These are phyloP conservation scores for Acanthoscelides obtectus DNA, from an alignment of 2,888 invertebrate genomes.

Conservation along the genomic window DNA sequence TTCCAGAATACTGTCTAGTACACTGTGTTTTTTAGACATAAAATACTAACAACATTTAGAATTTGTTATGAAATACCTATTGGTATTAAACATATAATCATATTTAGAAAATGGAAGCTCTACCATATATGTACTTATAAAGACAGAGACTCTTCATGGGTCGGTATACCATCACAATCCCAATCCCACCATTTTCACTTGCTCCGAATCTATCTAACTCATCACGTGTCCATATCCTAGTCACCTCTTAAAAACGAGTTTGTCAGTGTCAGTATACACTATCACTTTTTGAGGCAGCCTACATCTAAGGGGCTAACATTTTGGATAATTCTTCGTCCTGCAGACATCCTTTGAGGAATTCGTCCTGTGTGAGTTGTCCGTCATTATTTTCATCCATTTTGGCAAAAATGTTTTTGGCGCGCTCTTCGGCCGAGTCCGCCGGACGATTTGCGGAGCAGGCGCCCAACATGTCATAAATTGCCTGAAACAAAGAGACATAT, in stretches of 20 bases:
- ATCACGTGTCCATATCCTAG: neutral
- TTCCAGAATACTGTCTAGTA: no score
- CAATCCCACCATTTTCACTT: neutral
- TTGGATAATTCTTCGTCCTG: slow-evolving; percentile 94
- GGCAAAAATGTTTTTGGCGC: slow-evolving; percentile 98
- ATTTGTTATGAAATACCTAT: no score
- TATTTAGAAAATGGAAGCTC: neutral
- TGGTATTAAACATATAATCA: no score
- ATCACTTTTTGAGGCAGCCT: slow-evolving; percentile 24
- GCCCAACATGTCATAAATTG: slow-evolving; percentile 99
- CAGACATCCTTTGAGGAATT: slow-evolving; percentile 95
- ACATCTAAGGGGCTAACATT: slow-evolving; percentile 83
- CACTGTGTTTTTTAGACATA: no score
- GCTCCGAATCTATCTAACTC: neutral
- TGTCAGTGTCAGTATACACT: neutral
- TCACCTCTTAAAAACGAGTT: neutral
- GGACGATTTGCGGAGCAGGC: slow-evolving; percentile 94
- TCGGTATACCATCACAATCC: neutral
- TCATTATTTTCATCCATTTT: slow-evolving; percentile 99
- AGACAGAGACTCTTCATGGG: neutral
- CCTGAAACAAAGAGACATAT: slow-evolving; percentile 58
- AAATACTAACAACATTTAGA: no score
- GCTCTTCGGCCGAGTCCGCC: slow-evolving; percentile 93
- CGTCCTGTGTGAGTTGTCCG: slow-evolving; percentile 95
- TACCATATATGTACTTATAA: neutral